Base-by-base conservation (phyloP, 1,140 invertebrate genomes). In the Asobara japonica region DNA sequence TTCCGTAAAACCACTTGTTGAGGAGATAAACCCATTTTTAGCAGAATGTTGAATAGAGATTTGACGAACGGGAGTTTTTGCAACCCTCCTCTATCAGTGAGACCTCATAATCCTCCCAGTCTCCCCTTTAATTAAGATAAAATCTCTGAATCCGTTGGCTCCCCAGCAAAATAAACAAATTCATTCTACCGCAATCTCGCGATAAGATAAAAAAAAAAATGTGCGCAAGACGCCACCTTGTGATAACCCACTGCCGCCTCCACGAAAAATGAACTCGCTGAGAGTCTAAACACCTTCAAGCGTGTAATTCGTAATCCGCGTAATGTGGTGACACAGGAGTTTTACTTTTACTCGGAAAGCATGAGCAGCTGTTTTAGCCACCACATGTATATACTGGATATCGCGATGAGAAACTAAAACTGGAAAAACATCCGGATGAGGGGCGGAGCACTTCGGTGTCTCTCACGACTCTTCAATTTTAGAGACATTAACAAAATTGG, bases 171-270 rank as follows among this genome's bases (percentile, higher is more conserved):
- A 45, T 45, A 8, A 10, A 25, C 18, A 56, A 56, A 25, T 56
- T 13, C 51, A 56, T 56, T n/a, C n/a, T 27, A 56, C 51, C 22
- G 51, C 25, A 56, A 56, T 56, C 51, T 56, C 20, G 3, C 8
- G 51, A 56, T 56, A 56, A 56, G 51, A 56, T 56, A 56, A 56
- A 56, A 45, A 56, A 56, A 56, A n/a, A n/a, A n/a, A n/a, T n/a
- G n/a, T n/a, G 18, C 20, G 51, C 51, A 56, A 56, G 51, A 56
- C 51, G 51, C 51, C 51, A 56, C 51, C 18, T 56, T 22, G 51
- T 56, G 51, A 56, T 56, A 56, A 56, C 51, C 51, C 22, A 56
- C 51, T 56, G 18, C 18, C 18, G 22, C 22, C 51, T 25, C 20
- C 18, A 13, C 31, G 31, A 6, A 36, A 36, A 6, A 36, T 11